A percentile compares a stretch with the other conserved stretches of the same genome.
Evolutionary conservation across 2,797 vertebrate genomes (phyloP).

Genomic region (Sebastes vulpes): DNA sequence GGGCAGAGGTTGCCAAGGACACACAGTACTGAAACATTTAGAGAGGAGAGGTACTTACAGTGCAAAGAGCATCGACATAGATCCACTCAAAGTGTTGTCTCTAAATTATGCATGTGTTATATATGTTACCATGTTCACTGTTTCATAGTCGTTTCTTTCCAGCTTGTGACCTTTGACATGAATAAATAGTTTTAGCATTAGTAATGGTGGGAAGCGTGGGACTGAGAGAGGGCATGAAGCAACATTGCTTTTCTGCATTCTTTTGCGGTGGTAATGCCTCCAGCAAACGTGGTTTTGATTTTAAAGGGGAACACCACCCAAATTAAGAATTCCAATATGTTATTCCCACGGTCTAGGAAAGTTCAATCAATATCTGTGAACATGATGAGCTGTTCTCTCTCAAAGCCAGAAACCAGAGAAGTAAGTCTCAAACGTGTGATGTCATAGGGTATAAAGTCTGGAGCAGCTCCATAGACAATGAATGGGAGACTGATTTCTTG

Average conservation of each 20-base stretch:
- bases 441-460: too few relatives aligned
- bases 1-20: not conserved
- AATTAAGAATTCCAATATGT: not conserved
- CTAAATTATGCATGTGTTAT: not conserved
- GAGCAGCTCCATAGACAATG: too few relatives aligned
- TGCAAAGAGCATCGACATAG: not conserved
- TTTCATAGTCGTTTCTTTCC: not conserved
- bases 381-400: not conserved
- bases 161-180: not conserved
- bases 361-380: not conserved
- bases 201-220: not conserved
- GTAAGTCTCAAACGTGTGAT: accelerated
- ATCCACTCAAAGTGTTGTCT: not conserved
- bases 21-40: not conserved
- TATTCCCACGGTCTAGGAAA: not conserved
- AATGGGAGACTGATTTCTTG: not conserved
- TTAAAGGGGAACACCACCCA: not conserved
- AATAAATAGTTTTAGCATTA: not conserved
- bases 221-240: not conserved
- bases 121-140: not conserved
- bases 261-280: not conserved
- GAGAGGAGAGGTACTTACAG: not conserved
- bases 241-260: not conserved
- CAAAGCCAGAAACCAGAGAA: not conserved
- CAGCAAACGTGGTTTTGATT: not conserved